These are phyloP conservation scores for Astur gentilis DNA, from an alignment of 2,113 vertebrate species.

Conservation along the genomic window DNA sequence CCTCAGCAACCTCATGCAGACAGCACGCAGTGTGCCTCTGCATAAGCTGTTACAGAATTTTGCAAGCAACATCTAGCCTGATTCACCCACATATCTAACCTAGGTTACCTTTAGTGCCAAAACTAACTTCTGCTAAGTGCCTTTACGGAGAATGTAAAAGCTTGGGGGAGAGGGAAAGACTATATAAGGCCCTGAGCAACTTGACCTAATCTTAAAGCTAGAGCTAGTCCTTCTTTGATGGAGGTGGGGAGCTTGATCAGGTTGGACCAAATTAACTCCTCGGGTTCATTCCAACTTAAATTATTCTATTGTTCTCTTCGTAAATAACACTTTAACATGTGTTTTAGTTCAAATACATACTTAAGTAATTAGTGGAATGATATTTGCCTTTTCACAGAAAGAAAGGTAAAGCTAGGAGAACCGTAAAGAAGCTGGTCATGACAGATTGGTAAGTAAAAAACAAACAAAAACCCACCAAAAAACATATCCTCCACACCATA, in stretches of 20 bases:
- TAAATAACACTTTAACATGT: neutral
- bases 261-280: neutral
- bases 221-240: neutral
- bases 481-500: neutral
- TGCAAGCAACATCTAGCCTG: neutral
- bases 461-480: neutral
- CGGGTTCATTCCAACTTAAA: neutral
- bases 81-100: neutral
- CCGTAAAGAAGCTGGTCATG: neutral
- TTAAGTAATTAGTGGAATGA: neutral
- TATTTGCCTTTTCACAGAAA: neutral
- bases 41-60: neutral
- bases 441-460: neutral
- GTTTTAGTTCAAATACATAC: neutral
- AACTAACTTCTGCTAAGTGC: neutral
- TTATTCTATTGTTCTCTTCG: neutral
- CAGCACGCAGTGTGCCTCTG: rapidly evolving
- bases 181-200: rapidly evolving
- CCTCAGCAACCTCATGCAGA: neutral
- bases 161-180: neutral
- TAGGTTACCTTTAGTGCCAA: neutral
- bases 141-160: neutral
- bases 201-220: neutral
- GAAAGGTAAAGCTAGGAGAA: neutral
- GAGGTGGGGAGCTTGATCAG: neutral